Evolutionary conservation across 2,113 vertebrate species (phyloP), one percentile per base, ranked within the genome.

Genomic region (Pseudolaguvia tuberculata): DNA sequence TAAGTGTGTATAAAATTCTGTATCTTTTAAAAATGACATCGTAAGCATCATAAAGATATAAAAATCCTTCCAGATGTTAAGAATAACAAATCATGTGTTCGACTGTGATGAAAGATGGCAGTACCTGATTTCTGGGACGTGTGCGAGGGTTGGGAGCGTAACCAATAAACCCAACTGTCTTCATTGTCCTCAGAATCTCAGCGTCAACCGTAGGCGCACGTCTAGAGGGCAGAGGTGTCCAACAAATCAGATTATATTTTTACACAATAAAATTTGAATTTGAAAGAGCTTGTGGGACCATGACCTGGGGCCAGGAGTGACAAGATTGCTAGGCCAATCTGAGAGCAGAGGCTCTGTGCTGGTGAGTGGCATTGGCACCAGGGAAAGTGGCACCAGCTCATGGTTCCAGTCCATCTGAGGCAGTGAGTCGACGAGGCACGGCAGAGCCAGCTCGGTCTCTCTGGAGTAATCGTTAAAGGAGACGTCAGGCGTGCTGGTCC

Each of bases 81-180:
- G 27, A 59, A 20, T 20, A 31, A 20, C 10, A 12, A 59, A 6
- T 13, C 35, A 14, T 15, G 42, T 17, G 23, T 47, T 2, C 9
- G 13, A 25, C 14, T 25, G 21, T 65, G 13, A 65, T 9, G 63
- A 25, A 27, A 25, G 17, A 70, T 47, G 21, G 0, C 78, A 78
- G 0, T 84, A 89, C 97, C 95, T 98, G 96, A 85, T 98, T 99
- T 0, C 96, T 92, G 25, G 95, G 94, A 31, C 93, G 93, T 74
- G 94, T 96, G 1, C 96, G 92, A 51, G 96, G 96, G 83, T 99
- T 99, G 0, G 95, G 94, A 4, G 96, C 95, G 0, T 99, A 99
- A 68, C 97, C 97, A 0, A 98, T 99, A 84, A 99, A 99, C 1
- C 96, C 96, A 52, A 99, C 97, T 0, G 96, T 98, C 88, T 99